Percentiles rank a stretch among this genome's conserved stretches.
Evolutionary conservation across 2,797 vertebrate genomes (phyloP).

Genomic region (Bucorvus abyssinicus): DNA sequence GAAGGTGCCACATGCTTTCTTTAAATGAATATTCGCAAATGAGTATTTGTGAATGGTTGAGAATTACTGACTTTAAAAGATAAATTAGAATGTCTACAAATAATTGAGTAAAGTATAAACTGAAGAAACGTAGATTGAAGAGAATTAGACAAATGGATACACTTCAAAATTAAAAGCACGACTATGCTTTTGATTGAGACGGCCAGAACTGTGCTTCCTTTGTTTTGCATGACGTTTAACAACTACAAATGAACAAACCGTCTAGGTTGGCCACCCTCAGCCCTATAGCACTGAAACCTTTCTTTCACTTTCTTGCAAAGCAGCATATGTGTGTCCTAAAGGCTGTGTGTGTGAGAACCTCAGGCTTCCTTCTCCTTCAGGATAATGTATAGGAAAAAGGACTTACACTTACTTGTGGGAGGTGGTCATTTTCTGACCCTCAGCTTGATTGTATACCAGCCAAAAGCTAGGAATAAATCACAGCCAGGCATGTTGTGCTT

Average conservation of each 20-base stretch:
- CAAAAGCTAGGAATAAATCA: constrained; percentile 29
- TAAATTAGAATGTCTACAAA: background rate
- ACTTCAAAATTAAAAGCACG: background rate
- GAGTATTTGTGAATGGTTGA: background rate
- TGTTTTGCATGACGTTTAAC: background rate
- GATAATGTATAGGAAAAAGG: background rate
- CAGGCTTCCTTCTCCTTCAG: background rate
- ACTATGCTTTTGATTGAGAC: background rate
- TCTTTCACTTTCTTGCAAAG: background rate
- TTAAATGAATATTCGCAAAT: background rate
- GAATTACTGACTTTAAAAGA: background rate
- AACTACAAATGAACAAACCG: background rate
- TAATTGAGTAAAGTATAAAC: background rate
- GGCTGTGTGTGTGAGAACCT: background rate
- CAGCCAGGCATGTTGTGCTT: background rate
- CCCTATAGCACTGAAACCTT: background rate
- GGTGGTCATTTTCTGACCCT: background rate
- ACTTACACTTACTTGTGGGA: background rate
- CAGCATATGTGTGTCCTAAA: background rate
- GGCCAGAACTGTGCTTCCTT: background rate
- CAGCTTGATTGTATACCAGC: background rate
- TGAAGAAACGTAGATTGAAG: background rate
- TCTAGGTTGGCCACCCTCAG: background rate
- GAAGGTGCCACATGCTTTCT: background rate
- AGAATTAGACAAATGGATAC: background rate